Evolutionary conservation across 2,888 invertebrate genomes (phyloP).

Genomic region (Mesorhabditis belari): DNA sequence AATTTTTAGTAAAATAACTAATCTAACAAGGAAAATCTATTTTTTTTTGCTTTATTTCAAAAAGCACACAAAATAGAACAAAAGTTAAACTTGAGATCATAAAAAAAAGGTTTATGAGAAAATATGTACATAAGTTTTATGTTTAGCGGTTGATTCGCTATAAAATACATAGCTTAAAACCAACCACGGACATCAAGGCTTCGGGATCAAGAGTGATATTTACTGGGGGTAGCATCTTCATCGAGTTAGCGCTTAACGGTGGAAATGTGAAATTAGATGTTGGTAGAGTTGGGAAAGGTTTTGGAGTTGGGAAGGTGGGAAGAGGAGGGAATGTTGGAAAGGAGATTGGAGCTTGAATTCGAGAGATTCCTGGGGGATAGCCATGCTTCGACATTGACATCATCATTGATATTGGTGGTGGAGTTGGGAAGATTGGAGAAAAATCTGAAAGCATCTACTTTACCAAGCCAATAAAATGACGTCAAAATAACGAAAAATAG

Average conservation of each 20-base stretch:
- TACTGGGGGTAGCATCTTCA: conserved; percentile 1
- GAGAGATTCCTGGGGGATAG: background rate
- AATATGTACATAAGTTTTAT: too few species aligned
- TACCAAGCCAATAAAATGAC: too few species aligned
- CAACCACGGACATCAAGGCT: conserved; percentile 47
- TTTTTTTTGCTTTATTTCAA: background rate
- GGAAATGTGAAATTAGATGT: conserved; percentile 3
- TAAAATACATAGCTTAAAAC: conserved; percentile 10
- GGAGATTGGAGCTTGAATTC: background rate
- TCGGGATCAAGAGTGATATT: conserved; percentile 40
- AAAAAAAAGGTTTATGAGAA: too few species aligned
- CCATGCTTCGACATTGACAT: too few species aligned
- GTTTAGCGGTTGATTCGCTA: too few species aligned
- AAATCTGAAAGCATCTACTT: too few species aligned
- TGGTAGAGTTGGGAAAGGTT: conserved; percentile 3
- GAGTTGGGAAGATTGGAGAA: background rate
- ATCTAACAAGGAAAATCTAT: background rate
- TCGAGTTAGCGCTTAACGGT: background rate
- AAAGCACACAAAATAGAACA: too few species aligned
- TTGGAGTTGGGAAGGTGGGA: conserved; percentile 5
- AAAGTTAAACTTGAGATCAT: too few species aligned
- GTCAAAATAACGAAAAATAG: too few species aligned
- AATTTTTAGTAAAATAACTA: background rate
- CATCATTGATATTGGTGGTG: background rate
- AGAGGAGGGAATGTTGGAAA: conserved; percentile 9